These are phyloP conservation scores for Crotalus horridus DNA, from an alignment of 2,113 vertebrate species.

Conservation along the genomic window DNA sequence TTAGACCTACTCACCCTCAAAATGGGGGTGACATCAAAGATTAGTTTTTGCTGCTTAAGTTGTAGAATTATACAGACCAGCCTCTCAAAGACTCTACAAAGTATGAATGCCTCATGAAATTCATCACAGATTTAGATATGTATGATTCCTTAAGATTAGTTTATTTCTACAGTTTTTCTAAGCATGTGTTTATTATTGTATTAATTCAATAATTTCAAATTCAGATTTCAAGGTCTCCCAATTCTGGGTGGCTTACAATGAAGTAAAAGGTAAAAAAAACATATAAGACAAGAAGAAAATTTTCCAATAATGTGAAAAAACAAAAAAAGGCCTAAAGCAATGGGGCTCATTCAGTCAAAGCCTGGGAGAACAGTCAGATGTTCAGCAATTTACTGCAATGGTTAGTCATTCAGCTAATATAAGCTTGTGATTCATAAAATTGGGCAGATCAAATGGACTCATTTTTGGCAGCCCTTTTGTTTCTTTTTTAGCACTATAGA, in stretches of 20 bases:
- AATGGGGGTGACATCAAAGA: no score
- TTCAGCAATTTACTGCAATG: not conserved
- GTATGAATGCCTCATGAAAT: not conserved
- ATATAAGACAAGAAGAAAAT: not conserved
- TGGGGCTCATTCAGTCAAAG: not conserved
- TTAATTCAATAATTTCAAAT: not conserved
- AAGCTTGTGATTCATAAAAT: not conserved
- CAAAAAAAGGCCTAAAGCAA: not conserved
- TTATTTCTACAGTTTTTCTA: not conserved
- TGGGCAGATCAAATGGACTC: not conserved
- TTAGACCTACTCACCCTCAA: not conserved
- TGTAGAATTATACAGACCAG: not conserved
- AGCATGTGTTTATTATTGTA: not conserved
- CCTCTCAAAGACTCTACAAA: not conserved
- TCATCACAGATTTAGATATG: not conserved
- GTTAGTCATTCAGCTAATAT: not conserved
- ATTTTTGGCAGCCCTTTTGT: not conserved
- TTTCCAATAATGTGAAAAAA: not conserved
- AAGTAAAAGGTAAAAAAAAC: not conserved
- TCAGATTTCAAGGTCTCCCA: not conserved
- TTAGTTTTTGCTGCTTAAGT: not conserved
- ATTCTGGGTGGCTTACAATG: not conserved
- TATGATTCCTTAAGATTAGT: not conserved
- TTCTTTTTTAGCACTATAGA: not conserved
- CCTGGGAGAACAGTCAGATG: not conserved